Percentiles rank a stretch among this genome's conserved stretches.
These are phyloP conservation scores for Chloroclystis v-ata DNA, from an alignment of 2,888 invertebrate species.

Conservation along the genomic window DNA sequence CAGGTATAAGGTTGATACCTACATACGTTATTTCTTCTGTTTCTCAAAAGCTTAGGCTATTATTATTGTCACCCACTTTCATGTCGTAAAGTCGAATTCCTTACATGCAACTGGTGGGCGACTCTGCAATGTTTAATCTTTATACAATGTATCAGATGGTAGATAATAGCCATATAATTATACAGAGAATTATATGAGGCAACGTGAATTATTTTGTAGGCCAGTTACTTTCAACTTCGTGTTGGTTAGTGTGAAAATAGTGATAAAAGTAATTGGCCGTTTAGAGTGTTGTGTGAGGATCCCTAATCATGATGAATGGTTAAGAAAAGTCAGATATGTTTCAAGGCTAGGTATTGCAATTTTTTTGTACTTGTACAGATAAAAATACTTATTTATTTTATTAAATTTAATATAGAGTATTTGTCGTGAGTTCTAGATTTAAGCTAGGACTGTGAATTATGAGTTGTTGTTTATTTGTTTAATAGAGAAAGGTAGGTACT, in stretches of 20 bases:
- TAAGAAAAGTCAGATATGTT: neutral
- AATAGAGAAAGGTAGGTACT: too few relatives aligned
- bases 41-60: too few relatives aligned
- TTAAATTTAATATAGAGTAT: too few relatives aligned
- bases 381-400: too few relatives aligned
- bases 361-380: too few relatives aligned
- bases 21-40: too few relatives aligned
- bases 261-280: constrained; percentile 14
- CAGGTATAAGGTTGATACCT: too few relatives aligned
- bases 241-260: constrained; percentile 19
- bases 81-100: constrained; percentile 3
- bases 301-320: constrained; percentile 8
- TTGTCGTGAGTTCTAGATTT: too few relatives aligned
- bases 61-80: neutral
- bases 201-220: constrained; percentile 27
- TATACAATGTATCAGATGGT: constrained; percentile 24
- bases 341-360: constrained; percentile 1
- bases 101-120: constrained; percentile 4
- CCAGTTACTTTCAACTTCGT: constrained; percentile 28
- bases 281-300: constrained; percentile 3
- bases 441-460: too few relatives aligned
- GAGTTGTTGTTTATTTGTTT: too few relatives aligned
- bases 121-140: constrained; percentile 27
- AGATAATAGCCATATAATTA: constrained; percentile 24
- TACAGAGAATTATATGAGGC: constrained; percentile 25